These are phyloP conservation scores for Temnothorax rugatulus DNA, from an alignment of 2,888 invertebrate species.

Conservation along the genomic window DNA sequence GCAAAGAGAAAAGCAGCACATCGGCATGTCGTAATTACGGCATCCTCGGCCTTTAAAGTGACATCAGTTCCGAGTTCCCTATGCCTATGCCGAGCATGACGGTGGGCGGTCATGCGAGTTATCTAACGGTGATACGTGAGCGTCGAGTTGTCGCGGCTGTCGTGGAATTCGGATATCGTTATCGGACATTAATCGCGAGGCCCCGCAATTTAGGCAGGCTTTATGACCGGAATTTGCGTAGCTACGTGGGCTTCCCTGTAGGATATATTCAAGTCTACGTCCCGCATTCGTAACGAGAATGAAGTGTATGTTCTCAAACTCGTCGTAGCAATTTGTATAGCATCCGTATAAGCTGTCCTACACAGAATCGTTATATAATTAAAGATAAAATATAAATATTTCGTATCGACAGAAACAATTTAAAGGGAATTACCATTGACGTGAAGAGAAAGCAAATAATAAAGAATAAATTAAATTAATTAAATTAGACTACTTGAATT, in stretches of 20 bases:
- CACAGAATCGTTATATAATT: not conserved
- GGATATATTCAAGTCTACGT: slow-evolving; percentile 9
- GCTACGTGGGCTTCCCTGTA: slow-evolving; percentile 35
- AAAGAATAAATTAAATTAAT: not conserved
- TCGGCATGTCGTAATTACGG: slow-evolving; percentile 32
- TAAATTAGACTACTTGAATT: not conserved
- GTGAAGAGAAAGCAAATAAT: not conserved
- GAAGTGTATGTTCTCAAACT: slow-evolving; percentile 15
- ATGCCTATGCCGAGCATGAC: slow-evolving; percentile 14
- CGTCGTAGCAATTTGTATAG: not conserved
- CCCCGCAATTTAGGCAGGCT: slow-evolving; percentile 40
- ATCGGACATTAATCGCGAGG: slow-evolving; percentile 49
- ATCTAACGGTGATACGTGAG: slow-evolving; percentile 38
- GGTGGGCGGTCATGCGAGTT: slow-evolving; percentile 32
- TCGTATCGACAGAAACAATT: not conserved
- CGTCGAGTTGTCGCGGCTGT: slow-evolving; percentile 31
- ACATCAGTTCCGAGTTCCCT: slow-evolving; percentile 22
- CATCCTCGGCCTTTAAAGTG: slow-evolving; percentile 41
- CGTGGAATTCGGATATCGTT: slow-evolving; percentile 55
- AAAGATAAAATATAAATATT: not conserved
- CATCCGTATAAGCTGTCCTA: not conserved
- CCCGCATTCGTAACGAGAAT: slow-evolving; percentile 5
- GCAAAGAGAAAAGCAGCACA: slow-evolving; percentile 2
- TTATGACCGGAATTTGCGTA: slow-evolving; percentile 35
- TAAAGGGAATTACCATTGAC: not conserved